These are phyloP conservation scores for Ischnus inquisitorius DNA, from an alignment of 2,888 invertebrate genomes.

Conservation along the genomic window DNA sequence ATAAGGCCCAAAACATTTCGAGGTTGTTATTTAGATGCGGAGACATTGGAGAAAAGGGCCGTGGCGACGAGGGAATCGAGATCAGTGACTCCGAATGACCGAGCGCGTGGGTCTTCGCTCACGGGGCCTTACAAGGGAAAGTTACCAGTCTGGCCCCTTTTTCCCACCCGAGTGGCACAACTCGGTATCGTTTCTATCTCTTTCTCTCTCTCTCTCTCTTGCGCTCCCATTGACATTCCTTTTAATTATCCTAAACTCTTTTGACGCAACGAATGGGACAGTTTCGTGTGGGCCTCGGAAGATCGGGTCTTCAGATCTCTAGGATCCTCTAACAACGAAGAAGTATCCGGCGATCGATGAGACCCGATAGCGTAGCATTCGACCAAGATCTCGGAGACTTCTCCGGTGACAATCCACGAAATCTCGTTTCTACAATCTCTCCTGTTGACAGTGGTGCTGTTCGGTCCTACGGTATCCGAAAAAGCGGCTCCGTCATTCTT, in stretches of 20 bases:
- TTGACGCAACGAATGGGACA: constrained; percentile 76
- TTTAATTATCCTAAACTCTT: constrained; percentile 72
- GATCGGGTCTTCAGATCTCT: constrained; percentile 47
- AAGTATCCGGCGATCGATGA: constrained; percentile 50
- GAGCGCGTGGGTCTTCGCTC: constrained; percentile 60
- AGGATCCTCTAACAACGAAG: constrained; percentile 24
- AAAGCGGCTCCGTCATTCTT: constrained; percentile 62
- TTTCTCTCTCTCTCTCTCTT: constrained; percentile 56
- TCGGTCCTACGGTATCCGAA: constrained; percentile 64
- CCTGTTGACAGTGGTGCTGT: constrained; percentile 52
- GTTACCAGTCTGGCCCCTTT: constrained; percentile 69
- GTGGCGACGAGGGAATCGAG: constrained; percentile 60
- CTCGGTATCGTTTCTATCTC: constrained; percentile 47
- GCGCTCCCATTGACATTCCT: constrained; percentile 67
- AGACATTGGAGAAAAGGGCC: constrained; percentile 50
- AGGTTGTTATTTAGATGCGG: constrained; percentile 5
- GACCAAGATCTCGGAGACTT: constrained; percentile 53
- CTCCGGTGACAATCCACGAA: constrained; percentile 71
- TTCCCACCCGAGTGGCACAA: constrained; percentile 62
- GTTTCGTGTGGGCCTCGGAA: constrained; percentile 48
- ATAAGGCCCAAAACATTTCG: constrained; percentile 9
- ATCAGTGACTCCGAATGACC: constrained; percentile 70
- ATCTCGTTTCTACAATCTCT: constrained; percentile 48
- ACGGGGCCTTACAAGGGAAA: constrained; percentile 69
- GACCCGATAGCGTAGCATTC: constrained; percentile 37